Evolutionary conservation across 2,113 vertebrate genomes (phyloP), one percentile per base, ranked within the genome.

Genomic region (Apus apus): DNA sequence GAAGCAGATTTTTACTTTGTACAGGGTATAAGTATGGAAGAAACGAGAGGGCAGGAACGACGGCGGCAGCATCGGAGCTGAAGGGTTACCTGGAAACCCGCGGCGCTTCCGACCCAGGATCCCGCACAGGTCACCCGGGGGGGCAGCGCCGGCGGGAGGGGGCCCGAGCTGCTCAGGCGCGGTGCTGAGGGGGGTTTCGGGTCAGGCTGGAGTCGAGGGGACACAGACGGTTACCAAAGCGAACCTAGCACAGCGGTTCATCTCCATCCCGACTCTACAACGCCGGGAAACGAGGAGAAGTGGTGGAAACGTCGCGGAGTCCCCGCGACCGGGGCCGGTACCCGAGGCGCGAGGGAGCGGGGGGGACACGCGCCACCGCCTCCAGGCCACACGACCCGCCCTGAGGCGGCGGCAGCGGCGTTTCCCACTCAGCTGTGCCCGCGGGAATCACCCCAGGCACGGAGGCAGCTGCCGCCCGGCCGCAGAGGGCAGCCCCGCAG

Each of bases 1-100:
- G 0, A 23, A 16, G 11, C 7, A 6, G 8, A 36, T 25, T 4
- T 40, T 22, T 32, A 53, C 13, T 46, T 13, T 3, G 17, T 3
- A 32, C 25, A 20, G 4, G 4, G 34, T 45, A 26, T 2, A n/a
- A n/a, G 1, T 1, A 2, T 0, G 36, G 27, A 25, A 13, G 5
- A 1, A 30, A 4, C 0, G 30, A 40, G 25, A 9, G 30, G 1
- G 17, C 64, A 21, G 19, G 18, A 64, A 36, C 6, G 6, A 1
- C 8, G n/a, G 34, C 0, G 32, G 6, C 1, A 26, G 40, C 40
- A 40, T 9, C 9, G 40, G 40, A 40, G 4, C 81, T 0, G 56
- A 17, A n/a, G 43, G 8, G 8, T 10, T 17, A 7, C 21, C 20
- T 0, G 15, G 48, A 16, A 25, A 15, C 58, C 5, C 3, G 0